phyloP scores from a whole-genome alignment of 35 echinoderm and acorn worm species.

The Nesometra sesokonis region DNA sequence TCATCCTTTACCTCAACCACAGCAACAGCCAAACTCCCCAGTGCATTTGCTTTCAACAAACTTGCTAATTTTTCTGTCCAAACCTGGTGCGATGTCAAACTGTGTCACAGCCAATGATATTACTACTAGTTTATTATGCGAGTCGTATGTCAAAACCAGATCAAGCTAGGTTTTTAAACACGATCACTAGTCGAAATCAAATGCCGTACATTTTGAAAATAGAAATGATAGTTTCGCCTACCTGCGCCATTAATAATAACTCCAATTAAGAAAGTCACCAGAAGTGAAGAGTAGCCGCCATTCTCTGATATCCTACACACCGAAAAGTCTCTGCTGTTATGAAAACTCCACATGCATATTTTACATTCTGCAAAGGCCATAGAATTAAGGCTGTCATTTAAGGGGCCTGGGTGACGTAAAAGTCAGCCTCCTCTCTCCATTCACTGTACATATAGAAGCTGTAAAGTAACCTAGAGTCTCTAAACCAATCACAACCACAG shows the following conservation, averaged over 20 bases:
- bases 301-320: not conserved
- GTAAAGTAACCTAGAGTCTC: not conserved
- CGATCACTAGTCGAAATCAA: not conserved
- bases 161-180: not conserved
- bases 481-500: not conserved
- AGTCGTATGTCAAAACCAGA: not conserved
- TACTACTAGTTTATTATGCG: too few species aligned
- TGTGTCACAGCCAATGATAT: too few species aligned
- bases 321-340: not conserved
- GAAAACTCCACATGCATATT: not conserved
- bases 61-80: not conserved
- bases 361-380: not conserved
- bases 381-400: not conserved
- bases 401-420: not conserved
- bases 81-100: not conserved
- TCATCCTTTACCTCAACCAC: too few species aligned
- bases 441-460: not conserved
- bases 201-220: not conserved
- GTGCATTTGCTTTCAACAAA: too few species aligned
- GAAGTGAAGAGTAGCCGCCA: not conserved
- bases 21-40: too few species aligned
- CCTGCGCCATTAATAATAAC: not conserved
- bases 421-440: not conserved
- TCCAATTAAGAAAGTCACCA: not conserved
- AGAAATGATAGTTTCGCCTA: not conserved